phyloP scores from a whole-genome alignment of 1,140 invertebrate genomes.

The Heterodera carotae region DNA sequence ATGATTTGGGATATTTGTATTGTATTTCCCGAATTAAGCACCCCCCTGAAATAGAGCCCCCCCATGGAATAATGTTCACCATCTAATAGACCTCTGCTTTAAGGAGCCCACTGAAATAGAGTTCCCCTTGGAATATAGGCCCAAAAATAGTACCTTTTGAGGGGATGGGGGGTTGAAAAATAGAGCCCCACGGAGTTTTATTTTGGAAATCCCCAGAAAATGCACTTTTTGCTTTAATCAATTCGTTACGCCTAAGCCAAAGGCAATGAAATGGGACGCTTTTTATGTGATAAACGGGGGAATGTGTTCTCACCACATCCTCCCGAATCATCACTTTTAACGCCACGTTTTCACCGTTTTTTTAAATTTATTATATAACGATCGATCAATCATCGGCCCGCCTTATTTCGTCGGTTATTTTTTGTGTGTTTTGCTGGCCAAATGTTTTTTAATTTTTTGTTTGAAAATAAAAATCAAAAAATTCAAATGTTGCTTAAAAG shows the following conservation, averaged over 20 bases:
- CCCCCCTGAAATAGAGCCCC: no score
- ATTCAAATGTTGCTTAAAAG: not conserved
- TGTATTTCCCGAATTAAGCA: no score
- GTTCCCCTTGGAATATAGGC: no score
- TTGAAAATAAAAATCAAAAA: not conserved
- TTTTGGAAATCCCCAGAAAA: no score
- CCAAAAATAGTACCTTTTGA: no score
- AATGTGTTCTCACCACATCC: not conserved
- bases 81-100: no score
- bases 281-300: not conserved
- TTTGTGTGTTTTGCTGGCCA: not conserved
- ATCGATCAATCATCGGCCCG: not conserved
- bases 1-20: no score
- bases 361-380: not conserved
- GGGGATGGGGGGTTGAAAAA: no score
- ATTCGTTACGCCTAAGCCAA: not conserved
- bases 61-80: no score
- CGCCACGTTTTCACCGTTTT: not conserved
- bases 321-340: not conserved
- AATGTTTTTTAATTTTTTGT: constrained; percentile 6
- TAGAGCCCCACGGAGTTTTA: no score
- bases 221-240: not conserved
- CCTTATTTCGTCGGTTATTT: not conserved
- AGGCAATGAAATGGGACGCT: not conserved
- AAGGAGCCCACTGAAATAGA: no score